phyloP scores from a whole-genome alignment of 1,140 invertebrate genomes.

The Drosophila orena region DNA sequence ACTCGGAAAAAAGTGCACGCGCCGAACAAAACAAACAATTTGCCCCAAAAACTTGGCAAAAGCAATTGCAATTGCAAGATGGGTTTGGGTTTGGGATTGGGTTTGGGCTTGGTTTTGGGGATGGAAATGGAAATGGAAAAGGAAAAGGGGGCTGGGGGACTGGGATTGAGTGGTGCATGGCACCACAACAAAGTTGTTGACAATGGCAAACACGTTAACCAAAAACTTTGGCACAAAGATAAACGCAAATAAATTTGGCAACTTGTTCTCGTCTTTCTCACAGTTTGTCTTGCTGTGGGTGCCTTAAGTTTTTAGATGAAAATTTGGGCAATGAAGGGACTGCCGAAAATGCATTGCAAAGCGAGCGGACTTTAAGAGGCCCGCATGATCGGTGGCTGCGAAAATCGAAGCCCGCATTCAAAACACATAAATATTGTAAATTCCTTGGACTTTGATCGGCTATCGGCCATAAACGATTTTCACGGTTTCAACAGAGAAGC shows the following conservation, averaged over 20 bases:
- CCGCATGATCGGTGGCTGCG: slow-evolving; percentile 44
- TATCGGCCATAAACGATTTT: slow-evolving; percentile 60
- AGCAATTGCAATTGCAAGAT: slow-evolving; percentile 79
- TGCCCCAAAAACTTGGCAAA: slow-evolving; percentile 74
- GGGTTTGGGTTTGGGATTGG: not conserved
- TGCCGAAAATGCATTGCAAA: slow-evolving; percentile 37
- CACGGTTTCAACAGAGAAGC: slow-evolving; percentile 35
- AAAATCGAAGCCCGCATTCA: slow-evolving; percentile 67
- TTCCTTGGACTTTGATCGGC: slow-evolving; percentile 28
- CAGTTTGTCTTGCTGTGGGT: slow-evolving; percentile 52
- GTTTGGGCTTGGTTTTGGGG: not conserved
- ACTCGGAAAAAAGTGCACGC: slow-evolving; percentile 64
- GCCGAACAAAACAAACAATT: slow-evolving; percentile 82
- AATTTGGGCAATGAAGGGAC: not conserved
- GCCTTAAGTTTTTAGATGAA: not conserved
- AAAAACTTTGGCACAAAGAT: slow-evolving; percentile 81
- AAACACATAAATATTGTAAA: slow-evolving; percentile 66
- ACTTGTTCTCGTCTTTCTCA: slow-evolving; percentile 49
- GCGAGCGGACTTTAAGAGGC: slow-evolving; percentile 17
- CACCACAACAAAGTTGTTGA: slow-evolving; percentile 82
- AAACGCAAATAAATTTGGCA: slow-evolving; percentile 82
- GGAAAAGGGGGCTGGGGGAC: not conserved
- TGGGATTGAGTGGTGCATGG: slow-evolving; percentile 50
- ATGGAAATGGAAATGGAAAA: not conserved
- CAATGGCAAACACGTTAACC: slow-evolving; percentile 82